Evolutionary conservation across 2,797 vertebrate genomes (phyloP).

Genomic region (Erethizon dorsatum): DNA sequence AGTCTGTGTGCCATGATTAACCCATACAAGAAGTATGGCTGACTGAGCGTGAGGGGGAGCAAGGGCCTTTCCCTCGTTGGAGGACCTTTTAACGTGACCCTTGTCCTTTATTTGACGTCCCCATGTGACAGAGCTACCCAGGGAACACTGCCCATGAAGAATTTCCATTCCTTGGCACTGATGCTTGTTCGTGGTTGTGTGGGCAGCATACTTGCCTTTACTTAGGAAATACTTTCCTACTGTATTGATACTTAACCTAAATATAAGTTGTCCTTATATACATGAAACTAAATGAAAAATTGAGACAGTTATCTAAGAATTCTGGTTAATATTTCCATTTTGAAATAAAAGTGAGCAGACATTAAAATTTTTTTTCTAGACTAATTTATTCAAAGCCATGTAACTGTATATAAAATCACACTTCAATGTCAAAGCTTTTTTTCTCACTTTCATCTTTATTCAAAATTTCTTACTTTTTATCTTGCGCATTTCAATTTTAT

Average conservation of each 20-base stretch:
- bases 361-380: constrained; percentile 9
- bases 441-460: constrained; percentile 11
- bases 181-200: constrained; percentile 74
- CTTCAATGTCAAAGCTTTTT: neutral
- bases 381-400: neutral
- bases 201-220: constrained; percentile 76
- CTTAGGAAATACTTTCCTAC: constrained; percentile 74
- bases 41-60: neutral
- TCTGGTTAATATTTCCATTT: constrained; percentile 41
- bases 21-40: constrained; percentile 46
- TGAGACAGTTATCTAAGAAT: neutral
- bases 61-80: neutral
- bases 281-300: neutral
- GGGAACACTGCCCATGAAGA: constrained; percentile 28
- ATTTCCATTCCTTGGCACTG: constrained; percentile 79
- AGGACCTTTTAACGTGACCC: constrained; percentile 75
- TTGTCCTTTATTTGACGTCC: constrained; percentile 78
- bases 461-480: constrained; percentile 15
- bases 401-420: neutral
- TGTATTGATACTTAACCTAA: constrained; percentile 72
- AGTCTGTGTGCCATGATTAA: constrained; percentile 37
- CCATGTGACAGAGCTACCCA: constrained; percentile 75
- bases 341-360: constrained; percentile 32
- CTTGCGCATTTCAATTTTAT: constrained; percentile 73
- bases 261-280: constrained; percentile 28